Evolutionary conservation across 1,140 invertebrate genomes (phyloP).

Genomic region (Zophobas morio): DNA sequence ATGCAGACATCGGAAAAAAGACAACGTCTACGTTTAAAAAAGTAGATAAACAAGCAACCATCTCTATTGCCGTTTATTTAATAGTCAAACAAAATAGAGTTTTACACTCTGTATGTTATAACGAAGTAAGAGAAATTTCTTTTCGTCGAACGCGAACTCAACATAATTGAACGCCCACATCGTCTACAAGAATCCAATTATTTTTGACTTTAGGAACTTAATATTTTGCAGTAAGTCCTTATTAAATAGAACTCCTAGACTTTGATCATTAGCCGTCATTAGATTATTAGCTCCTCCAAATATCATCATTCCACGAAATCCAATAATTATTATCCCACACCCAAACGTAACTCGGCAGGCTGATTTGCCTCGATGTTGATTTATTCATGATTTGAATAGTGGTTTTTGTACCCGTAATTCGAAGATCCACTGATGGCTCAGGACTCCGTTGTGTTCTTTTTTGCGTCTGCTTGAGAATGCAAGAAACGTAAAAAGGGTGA

Average conservation of each 20-base stretch:
- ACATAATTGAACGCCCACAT: not conserved
- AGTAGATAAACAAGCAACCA: too few relatives aligned
- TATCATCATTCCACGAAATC: constrained; percentile 22
- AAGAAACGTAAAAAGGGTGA: constrained; percentile 44
- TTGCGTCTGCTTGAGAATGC: constrained; percentile 39
- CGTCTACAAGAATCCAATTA: too few relatives aligned
- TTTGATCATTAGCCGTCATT: not conserved
- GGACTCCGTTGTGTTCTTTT: constrained; percentile 13
- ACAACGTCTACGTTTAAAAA: too few relatives aligned
- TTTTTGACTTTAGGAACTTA: not conserved
- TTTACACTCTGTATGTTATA: too few relatives aligned
- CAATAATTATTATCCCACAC: constrained; percentile 3
- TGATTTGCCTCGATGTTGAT: constrained; percentile 13
- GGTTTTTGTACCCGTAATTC: constrained; percentile 34
- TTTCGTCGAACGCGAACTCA: too few relatives aligned
- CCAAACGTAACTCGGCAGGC: not conserved
- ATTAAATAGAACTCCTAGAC: not conserved
- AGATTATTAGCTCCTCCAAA: constrained; percentile 6
- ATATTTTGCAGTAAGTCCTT: constrained; percentile 8
- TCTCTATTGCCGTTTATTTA: too few relatives aligned
- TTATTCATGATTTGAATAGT: constrained; percentile 18
- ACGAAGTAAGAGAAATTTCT: too few relatives aligned
- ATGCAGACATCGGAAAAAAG: too few relatives aligned
- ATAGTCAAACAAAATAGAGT: too few relatives aligned
- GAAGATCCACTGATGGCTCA: constrained; percentile 18